Conservation (phyloP, 1,140 invertebrate species). For the Cyclina sinensis region DNA sequence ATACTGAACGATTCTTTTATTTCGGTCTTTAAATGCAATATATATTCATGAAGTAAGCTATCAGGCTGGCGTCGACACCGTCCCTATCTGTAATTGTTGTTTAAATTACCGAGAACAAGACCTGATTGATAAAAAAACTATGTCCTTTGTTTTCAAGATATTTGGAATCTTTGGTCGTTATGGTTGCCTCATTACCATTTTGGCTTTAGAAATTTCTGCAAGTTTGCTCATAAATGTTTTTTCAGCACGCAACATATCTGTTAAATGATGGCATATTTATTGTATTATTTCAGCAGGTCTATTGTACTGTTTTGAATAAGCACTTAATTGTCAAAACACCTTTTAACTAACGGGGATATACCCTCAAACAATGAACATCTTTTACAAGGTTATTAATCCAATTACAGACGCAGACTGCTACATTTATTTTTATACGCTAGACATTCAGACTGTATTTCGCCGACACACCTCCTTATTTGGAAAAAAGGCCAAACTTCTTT, state of each 20-base stretch:
- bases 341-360: no score
- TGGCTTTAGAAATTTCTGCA: neutral
- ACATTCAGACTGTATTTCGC: no score
- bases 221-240: neutral
- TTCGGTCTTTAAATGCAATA: slow-evolving; percentile 6
- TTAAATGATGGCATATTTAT: neutral
- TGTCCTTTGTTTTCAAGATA: neutral
- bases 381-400: no score
- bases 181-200: neutral
- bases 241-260: neutral
- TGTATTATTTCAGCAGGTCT: neutral
- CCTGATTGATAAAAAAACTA: neutral
- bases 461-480: no score
- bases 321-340: neutral
- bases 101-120: slow-evolving; percentile 4
- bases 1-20: neutral
- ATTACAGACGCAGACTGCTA: no score
- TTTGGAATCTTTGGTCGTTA: neutral
- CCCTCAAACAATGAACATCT: no score
- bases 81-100: neutral
- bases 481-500: no score
- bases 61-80: neutral
- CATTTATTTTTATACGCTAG: no score
- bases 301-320: neutral
- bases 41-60: slow-evolving; percentile 18